A percentile compares a stretch with the other conserved stretches of the same genome.
These are phyloP conservation scores for Arrhamphus sclerolepis DNA, from an alignment of 2,797 vertebrate species.

Conservation along the genomic window DNA sequence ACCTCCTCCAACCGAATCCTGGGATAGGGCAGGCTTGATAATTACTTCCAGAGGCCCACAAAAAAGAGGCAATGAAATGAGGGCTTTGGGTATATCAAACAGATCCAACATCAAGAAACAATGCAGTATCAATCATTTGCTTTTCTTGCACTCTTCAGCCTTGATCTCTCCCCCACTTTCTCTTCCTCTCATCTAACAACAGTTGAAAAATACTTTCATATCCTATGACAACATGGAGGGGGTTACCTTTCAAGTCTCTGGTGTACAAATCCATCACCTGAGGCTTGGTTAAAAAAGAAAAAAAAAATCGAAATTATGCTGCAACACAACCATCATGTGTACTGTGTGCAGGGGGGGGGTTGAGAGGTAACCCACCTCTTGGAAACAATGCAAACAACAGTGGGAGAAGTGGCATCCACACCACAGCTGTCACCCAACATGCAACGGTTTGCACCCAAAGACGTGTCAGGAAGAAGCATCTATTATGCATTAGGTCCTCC, in stretches of 20 bases:
- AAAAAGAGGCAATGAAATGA: constrained; percentile 58
- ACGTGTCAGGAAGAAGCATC: constrained; percentile 27
- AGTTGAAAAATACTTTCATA: too few species aligned
- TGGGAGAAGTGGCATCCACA: neutral
- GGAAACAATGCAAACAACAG: too few species aligned
- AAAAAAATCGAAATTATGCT: neutral
- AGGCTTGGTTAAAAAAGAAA: too few species aligned
- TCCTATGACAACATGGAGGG: neutral
- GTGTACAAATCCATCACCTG: neutral
- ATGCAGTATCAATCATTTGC: constrained; percentile 7
- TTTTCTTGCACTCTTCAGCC: constrained; percentile 1
- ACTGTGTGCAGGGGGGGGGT: too few species aligned
- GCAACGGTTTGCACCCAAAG: constrained; percentile 14
- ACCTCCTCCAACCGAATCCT: constrained; percentile 79
- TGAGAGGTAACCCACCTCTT: too few species aligned
- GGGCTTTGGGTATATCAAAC: constrained; percentile 51
- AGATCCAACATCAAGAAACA: constrained; percentile 41
- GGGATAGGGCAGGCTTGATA: constrained; percentile 78
- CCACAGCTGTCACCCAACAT: constrained; percentile 21
- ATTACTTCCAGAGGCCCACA: constrained; percentile 84
- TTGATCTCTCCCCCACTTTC: neutral
- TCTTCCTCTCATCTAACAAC: too few species aligned
- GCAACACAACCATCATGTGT: too few species aligned
- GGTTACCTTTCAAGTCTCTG: too few species aligned
- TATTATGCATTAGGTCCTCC: constrained; percentile 25